Evolutionary conservation across 2,888 invertebrate species (phyloP).

Genomic region (Orthosia cruda): DNA sequence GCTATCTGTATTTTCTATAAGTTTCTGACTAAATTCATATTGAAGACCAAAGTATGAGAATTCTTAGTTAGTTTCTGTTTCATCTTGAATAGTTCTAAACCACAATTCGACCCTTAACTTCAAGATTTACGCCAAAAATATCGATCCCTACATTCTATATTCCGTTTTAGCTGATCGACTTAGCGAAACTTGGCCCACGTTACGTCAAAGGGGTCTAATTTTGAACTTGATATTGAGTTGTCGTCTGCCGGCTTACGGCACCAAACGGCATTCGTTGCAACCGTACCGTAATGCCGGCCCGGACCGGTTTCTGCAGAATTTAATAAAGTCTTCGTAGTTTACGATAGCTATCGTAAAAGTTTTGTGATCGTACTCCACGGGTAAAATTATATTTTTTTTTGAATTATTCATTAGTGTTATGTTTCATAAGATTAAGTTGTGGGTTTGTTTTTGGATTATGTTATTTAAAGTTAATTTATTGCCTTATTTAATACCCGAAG

Average conservation of each 20-base stretch:
- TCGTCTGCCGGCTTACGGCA: constrained; percentile 47
- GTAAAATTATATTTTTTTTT: constrained; percentile 74
- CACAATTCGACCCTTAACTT: background rate
- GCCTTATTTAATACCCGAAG: background rate
- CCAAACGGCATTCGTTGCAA: constrained; percentile 53
- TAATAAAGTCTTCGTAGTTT: constrained; percentile 83
- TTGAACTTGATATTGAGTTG: constrained; percentile 64
- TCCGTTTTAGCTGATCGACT: constrained; percentile 29
- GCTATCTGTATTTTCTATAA: background rate
- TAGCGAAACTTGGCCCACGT: constrained; percentile 54
- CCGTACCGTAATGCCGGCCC: constrained; percentile 39
- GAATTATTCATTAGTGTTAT: constrained; percentile 43
- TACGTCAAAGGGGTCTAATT: constrained; percentile 61
- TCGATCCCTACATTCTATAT: constrained; percentile 24
- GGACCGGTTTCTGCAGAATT: constrained; percentile 77
- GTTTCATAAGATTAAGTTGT: constrained; percentile 36
- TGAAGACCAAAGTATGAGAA: background rate
- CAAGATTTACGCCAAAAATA: constrained; percentile 7
- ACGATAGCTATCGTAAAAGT: constrained; percentile 82
- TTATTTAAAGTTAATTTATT: constrained; percentile 14
- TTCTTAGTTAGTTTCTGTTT: background rate
- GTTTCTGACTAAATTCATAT: background rate
- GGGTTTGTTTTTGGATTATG: constrained; percentile 34
- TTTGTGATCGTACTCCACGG: constrained; percentile 68
- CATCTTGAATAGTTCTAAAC: background rate